Base-by-base conservation (phyloP, 2,888 invertebrate species). In the Luffia ferchaultella region DNA sequence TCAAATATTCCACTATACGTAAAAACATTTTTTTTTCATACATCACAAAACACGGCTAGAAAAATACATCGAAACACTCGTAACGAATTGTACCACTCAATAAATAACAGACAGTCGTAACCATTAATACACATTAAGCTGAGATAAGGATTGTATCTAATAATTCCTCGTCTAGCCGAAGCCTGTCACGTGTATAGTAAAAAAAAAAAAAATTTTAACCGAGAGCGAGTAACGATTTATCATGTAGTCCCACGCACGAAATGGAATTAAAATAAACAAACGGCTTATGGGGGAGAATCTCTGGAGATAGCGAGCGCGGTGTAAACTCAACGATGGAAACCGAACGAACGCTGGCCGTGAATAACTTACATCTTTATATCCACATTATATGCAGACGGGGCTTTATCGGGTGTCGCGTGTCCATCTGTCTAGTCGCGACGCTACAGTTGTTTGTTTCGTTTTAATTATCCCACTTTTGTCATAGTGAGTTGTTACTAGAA, bases 311-410 rank as follows among this genome's bases (percentile, higher is more conserved):
- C 68, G 67, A 69, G 68, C 72, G 70, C 70, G 72, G 72, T 79
- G 80, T 82, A 83, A 79, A 80, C 79, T 73, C 83, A 83, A 83
- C 78, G 82, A 82, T 77, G 73, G 68, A 68, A 76, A 74, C 65
- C 68, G 64, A 65, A 45, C 20, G 45, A 18, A 42, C 67, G 72
- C 76, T 69, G 70, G 68, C 71, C 69, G 70, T 68, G 71, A 76
- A 79, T 79, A 79, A 80, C 78, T 79, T 82, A 78, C 30, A 30
- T 3, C 30, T 73, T 72, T 69, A 75, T 82, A 82, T 83, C 80
- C 80, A 83, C 82, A 83, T 77, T 82, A 82, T 82, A 80, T 82
- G 82, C 82, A 70, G 67, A 69, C 68, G 75, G 77, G 79, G 76
- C 83, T 79, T 76, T 73, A 79, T 82, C 82, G 79, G 82, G 76